These are phyloP conservation scores for Grallaria varia DNA, from an alignment of 2,113 vertebrate species.

Conservation along the genomic window DNA sequence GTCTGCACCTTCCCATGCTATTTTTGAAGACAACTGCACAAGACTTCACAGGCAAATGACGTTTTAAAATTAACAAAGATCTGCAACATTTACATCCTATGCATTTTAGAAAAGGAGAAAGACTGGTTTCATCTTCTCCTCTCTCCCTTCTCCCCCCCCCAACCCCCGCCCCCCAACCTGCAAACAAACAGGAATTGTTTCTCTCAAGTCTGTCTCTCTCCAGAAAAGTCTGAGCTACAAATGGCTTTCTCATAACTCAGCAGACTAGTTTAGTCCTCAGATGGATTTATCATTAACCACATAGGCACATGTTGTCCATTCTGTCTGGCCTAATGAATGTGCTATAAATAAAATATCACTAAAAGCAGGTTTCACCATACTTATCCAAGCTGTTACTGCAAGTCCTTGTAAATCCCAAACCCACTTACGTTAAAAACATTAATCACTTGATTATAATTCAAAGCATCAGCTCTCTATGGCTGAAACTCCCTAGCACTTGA, in stretches of 20 bases:
- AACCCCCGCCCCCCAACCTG: too few species aligned
- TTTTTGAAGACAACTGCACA: background rate
- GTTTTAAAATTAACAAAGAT: background rate
- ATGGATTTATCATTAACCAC: constrained; percentile 70
- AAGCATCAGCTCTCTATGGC: constrained; percentile 49
- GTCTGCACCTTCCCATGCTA: background rate
- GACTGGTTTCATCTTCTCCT: background rate
- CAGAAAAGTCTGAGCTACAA: constrained; percentile 46
- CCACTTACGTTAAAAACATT: constrained; percentile 46
- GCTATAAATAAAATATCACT: constrained; percentile 57
- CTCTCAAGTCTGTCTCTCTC: background rate
- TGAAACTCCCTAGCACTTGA: constrained; percentile 65
- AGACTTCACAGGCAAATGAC: background rate
- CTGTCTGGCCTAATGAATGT: constrained; percentile 31
- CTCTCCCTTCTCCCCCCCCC: background rate
- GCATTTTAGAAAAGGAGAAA: background rate
- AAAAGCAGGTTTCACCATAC: constrained; percentile 45
- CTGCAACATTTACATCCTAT: background rate
- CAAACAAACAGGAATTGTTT: background rate
- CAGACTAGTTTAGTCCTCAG: constrained; percentile 26
- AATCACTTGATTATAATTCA: constrained; percentile 64
- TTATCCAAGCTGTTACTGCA: constrained; percentile 45
- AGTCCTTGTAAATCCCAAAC: constrained; percentile 33
- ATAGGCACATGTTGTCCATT: constrained; percentile 59
- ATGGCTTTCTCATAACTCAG: constrained; percentile 43